Conservation (phyloP, 2,888 invertebrate species). For the Watsonalla cultraria region DNA sequence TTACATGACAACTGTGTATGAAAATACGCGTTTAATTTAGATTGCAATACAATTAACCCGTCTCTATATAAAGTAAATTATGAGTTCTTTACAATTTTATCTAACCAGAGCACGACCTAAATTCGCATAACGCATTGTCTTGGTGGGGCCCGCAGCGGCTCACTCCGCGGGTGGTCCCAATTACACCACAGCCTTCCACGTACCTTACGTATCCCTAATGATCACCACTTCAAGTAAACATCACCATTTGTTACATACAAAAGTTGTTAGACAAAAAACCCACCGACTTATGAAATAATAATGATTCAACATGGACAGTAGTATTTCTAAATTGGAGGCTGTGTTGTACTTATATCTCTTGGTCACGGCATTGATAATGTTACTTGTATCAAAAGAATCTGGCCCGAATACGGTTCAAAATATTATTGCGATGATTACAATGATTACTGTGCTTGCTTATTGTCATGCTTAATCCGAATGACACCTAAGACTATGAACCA, state of each 20-base stretch:
- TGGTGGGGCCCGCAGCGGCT: constrained; percentile 19
- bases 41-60: too few relatives aligned
- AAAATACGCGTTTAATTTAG: too few relatives aligned
- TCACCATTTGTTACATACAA: constrained; percentile 35
- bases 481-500: too few relatives aligned
- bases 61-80: background rate
- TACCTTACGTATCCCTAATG: constrained; percentile 50
- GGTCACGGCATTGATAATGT: constrained; percentile 25
- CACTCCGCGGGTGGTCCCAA: constrained; percentile 56
- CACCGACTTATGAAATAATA: constrained; percentile 42
- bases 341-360: constrained; percentile 11
- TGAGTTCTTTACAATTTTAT: constrained; percentile 14
- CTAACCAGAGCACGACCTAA: constrained; percentile 37
- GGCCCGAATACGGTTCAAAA: too few relatives aligned
- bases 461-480: too few relatives aligned
- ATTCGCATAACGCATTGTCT: constrained; percentile 46
- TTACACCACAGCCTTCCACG: constrained; percentile 42
- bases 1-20: too few relatives aligned
- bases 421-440: too few relatives aligned
- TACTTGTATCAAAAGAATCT: too few relatives aligned
- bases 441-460: too few relatives aligned
- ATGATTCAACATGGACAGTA: constrained; percentile 33
- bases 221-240: constrained; percentile 53
- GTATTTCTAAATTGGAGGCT: constrained; percentile 44
- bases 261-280: constrained; percentile 37